Evolutionary conservation across 2,888 invertebrate species (phyloP), one percentile per base, ranked within the genome.

Genomic region (Selenia dentaria): DNA sequence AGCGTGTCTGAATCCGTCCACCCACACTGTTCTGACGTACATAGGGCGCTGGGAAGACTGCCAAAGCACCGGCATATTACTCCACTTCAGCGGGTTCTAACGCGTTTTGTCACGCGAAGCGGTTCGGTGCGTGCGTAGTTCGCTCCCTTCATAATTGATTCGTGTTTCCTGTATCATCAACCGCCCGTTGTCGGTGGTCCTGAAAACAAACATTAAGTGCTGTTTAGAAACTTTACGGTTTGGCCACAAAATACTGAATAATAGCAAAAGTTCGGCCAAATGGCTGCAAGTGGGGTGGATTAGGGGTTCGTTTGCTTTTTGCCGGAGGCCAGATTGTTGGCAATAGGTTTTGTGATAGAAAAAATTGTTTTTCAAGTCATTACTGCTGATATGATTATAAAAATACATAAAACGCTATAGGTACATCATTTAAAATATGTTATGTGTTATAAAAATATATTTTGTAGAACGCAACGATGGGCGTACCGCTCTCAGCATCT

Each of bases 1-100:
- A 10, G 94, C 94, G 83, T 94, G 94, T 56, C 95, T 91, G 60
- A 93, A 92, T 11, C 94, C 94, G 68, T 94, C 93, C 46, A 94
- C 92, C 96, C 96, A 96, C 38, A 93, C 92, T 31, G 93, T 93
- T 64, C 91, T 88, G 54, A 93, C 86, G 76, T 92, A 93, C 76
- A 93, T 82, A 67, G 93, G 93, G 53, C 92, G 86, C 76, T 92
- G 92, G 51, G 93, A 92, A 57, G 93, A 90, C 73, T 93, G 92
- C 93, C 93, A 93, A 73, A 92, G 92, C 54, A 84, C 88, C 62
- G 88, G 88, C 93, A 93, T 93, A 67, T 78, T 86, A 73, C 63
- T 49, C 59, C 60, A 59, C 63, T 51, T 45, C 40, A 48, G 10
- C 67, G 63, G 51, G 63, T 54, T 52, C 39, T 64, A 64, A 64